These are phyloP conservation scores for Myocastor coypus DNA, from an alignment of 2,113 vertebrate genomes.

Conservation along the genomic window DNA sequence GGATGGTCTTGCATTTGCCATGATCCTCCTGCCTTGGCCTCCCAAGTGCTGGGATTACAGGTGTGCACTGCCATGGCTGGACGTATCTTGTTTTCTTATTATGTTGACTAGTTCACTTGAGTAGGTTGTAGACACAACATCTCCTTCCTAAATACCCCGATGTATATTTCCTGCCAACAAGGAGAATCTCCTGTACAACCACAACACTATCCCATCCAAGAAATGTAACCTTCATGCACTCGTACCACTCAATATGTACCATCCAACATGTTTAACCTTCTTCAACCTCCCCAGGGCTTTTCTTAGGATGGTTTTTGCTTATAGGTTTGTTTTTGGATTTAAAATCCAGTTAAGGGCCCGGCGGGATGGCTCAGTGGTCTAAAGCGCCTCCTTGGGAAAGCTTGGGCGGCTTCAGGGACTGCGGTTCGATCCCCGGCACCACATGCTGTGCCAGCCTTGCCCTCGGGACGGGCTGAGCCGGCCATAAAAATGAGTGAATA, in stretches of 20 bases:
- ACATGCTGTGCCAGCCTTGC: too few species aligned
- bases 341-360: constrained; percentile 31
- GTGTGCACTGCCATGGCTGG: too few species aligned
- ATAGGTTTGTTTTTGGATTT: constrained; percentile 21
- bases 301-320: constrained; percentile 3
- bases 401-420: too few species aligned
- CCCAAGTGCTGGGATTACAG: too few species aligned
- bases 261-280: not conserved
- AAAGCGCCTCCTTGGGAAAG: too few species aligned
- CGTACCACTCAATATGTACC: not conserved
- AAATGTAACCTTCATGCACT: not conserved
- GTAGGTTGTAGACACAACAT: not conserved
- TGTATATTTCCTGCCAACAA: not conserved
- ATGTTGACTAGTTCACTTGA: constrained; percentile 29
- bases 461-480: too few species aligned
- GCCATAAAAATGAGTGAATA: too few species aligned
- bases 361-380: too few species aligned
- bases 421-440: too few species aligned
- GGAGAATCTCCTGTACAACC: not conserved
- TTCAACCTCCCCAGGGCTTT: not conserved
- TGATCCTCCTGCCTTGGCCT: too few species aligned
- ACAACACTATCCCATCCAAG: not conserved
- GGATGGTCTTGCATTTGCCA: too few species aligned
- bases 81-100: not conserved
- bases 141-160: not conserved